A percentile compares a stretch with the other conserved stretches of the same genome.
Evolutionary conservation across 2,888 invertebrate species (phyloP).

Genomic region (Thalpophila matura): DNA sequence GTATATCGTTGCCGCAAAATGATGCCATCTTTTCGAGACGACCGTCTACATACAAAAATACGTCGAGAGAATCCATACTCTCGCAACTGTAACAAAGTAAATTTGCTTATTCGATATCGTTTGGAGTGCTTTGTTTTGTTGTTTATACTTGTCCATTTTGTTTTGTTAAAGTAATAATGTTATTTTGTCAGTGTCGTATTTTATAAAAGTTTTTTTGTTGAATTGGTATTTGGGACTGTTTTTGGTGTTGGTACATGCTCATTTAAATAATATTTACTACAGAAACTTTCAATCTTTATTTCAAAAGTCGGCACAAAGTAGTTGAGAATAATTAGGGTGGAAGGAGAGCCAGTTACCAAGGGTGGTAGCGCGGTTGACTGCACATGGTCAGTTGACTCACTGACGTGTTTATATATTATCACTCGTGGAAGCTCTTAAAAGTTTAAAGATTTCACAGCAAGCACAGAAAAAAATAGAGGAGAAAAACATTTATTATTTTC

Average conservation of each 20-base stretch:
- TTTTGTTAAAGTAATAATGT: constrained; percentile 36
- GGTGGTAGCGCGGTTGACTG: no score
- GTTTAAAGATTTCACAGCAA: no score
- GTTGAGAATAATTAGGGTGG: no score
- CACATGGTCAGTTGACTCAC: no score
- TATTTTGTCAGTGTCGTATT: constrained; percentile 19
- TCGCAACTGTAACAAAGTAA: constrained; percentile 92
- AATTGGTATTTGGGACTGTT: background rate
- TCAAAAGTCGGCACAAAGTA: background rate
- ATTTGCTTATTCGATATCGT: constrained; percentile 63
- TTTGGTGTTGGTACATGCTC: background rate
- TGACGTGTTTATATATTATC: no score
- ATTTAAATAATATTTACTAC: background rate
- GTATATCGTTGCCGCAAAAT: constrained; percentile 95
- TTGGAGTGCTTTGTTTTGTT: constrained; percentile 55
- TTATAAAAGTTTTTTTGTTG: background rate
- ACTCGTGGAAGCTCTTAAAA: no score
- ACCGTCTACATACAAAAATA: constrained; percentile 95
- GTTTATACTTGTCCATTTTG: constrained; percentile 37
- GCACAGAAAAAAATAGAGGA: no score
- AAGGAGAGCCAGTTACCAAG: no score
- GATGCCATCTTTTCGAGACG: constrained; percentile 96
- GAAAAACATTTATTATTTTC: no score
- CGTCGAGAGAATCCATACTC: constrained; percentile 94
- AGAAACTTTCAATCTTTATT: background rate